phyloP scores from a whole-genome alignment of 2,888 invertebrate species.

The Trimorus sp. region DNA sequence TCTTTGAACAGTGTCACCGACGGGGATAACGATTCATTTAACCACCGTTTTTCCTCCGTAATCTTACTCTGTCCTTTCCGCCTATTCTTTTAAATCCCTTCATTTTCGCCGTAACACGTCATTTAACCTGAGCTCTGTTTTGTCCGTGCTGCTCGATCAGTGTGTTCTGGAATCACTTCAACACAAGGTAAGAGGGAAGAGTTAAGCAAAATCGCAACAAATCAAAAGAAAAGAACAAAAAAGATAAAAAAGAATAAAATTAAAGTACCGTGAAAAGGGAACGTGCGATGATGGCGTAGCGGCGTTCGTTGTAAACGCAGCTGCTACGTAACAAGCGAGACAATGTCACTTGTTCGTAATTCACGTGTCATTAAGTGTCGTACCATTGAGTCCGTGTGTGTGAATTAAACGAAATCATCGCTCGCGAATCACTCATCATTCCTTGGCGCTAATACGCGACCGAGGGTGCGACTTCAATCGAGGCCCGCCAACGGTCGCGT shows the following conservation, averaged over 20 bases:
- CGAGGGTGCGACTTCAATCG: slow-evolving; percentile 62
- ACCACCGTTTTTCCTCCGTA: slow-evolving; percentile 41
- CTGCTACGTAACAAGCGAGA: slow-evolving; percentile 67
- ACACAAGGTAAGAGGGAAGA: slow-evolving; percentile 93
- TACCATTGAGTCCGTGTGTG: slow-evolving; percentile 53
- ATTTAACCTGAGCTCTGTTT: slow-evolving; percentile 85
- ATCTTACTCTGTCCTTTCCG: slow-evolving; percentile 45
- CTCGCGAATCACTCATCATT: slow-evolving; percentile 63
- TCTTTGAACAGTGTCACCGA: slow-evolving; percentile 24
- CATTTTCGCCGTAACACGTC: slow-evolving; percentile 73
- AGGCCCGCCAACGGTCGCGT: slow-evolving; percentile 56
- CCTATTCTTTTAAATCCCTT: slow-evolving; percentile 61
- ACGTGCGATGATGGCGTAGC: slow-evolving; percentile 63
- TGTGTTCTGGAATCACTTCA: slow-evolving; percentile 99
- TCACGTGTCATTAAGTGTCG: slow-evolving; percentile 45
- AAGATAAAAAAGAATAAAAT: background rate
- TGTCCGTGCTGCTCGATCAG: slow-evolving; percentile 91
- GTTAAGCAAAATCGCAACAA: slow-evolving; percentile 46
- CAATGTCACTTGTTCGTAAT: slow-evolving; percentile 74
- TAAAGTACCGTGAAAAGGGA: slow-evolving; percentile 13
- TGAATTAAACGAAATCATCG: slow-evolving; percentile 62
- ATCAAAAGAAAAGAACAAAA: slow-evolving; percentile 32
- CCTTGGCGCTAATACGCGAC: slow-evolving; percentile 48
- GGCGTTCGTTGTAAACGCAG: slow-evolving; percentile 69
- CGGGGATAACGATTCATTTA: slow-evolving; percentile 39